Conservation (phyloP, 2,888 invertebrate genomes). For the Harpalus rufipes region DNA sequence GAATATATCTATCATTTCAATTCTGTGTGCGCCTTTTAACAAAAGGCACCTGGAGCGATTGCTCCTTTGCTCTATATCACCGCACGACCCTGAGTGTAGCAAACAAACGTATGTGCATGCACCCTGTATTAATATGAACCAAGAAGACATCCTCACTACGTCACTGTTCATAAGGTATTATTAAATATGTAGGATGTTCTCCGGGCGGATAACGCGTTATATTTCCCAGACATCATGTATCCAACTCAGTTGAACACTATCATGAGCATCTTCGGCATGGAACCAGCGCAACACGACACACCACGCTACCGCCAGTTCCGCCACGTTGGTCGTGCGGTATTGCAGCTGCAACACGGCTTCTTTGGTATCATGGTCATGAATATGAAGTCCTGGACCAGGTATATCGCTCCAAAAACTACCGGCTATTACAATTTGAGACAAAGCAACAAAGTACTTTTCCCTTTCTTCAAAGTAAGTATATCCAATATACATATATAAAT, state of each 20-base stretch:
- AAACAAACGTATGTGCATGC: too few species aligned
- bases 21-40: too few species aligned
- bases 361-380: slow-evolving; percentile 81
- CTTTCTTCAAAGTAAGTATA: slow-evolving; percentile 78
- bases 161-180: not conserved
- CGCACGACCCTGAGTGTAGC: too few species aligned
- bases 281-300: slow-evolving; percentile 76
- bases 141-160: too few species aligned
- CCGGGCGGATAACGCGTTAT: slow-evolving; percentile 34
- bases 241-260: slow-evolving; percentile 80
- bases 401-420: slow-evolving; percentile 80
- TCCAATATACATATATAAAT: not conserved
- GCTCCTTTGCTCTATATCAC: too few species aligned
- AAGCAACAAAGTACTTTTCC: slow-evolving; percentile 77
- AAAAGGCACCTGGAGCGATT: too few species aligned
- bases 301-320: slow-evolving; percentile 78
- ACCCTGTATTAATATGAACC: too few species aligned
- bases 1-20: too few species aligned
- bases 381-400: slow-evolving; percentile 80
- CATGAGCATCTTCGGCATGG: slow-evolving; percentile 79
- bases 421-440: slow-evolving; percentile 78
- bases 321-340: slow-evolving; percentile 75
- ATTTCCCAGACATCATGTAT: slow-evolving; percentile 74
- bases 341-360: slow-evolving; percentile 79
- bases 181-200: slow-evolving; percentile 48